Evolutionary conservation across 2,888 invertebrate genomes (phyloP).

Genomic region (Agonopterix alstromeriana): DNA sequence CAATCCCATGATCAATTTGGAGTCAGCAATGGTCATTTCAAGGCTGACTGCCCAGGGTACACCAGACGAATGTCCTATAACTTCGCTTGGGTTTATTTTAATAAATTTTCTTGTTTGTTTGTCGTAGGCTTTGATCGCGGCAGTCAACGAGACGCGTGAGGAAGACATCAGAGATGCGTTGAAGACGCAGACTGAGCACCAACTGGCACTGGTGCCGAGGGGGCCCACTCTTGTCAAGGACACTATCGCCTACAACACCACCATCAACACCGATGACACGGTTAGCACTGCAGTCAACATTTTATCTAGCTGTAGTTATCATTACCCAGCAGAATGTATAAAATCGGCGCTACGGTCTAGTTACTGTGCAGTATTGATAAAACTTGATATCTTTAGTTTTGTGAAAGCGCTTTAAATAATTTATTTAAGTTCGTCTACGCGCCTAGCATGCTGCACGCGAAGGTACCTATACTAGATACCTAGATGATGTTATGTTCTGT

Average conservation of each 20-base stretch:
- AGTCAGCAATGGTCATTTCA: no score
- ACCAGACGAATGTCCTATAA: no score
- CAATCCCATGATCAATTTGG: no score
- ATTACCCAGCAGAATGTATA: neutral
- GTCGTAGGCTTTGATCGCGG: slow-evolving; percentile 85
- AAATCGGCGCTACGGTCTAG: neutral
- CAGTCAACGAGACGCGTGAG: slow-evolving; percentile 74
- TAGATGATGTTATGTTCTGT: no score
- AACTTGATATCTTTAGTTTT: no score
- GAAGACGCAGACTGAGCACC: slow-evolving; percentile 77
- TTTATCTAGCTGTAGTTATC: neutral
- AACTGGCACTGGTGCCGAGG: slow-evolving; percentile 78
- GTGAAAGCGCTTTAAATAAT: no score
- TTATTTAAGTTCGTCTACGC: no score
- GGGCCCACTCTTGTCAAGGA: slow-evolving; percentile 86
- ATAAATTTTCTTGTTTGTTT: slow-evolving; percentile 17
- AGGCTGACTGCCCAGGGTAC: no score
- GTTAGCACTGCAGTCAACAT: slow-evolving; percentile 32
- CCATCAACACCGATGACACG: slow-evolving; percentile 91
- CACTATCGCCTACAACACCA: slow-evolving; percentile 85
- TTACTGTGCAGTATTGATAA: no score
- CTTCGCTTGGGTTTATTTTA: neutral
- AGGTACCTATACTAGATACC: no score
- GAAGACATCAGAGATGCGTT: slow-evolving; percentile 85
- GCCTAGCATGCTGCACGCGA: no score